A percentile compares a stretch with the other conserved stretches of the same genome.
These are phyloP conservation scores for Ophion slaviceki DNA, from an alignment of 2,888 invertebrate species.

Conservation along the genomic window DNA sequence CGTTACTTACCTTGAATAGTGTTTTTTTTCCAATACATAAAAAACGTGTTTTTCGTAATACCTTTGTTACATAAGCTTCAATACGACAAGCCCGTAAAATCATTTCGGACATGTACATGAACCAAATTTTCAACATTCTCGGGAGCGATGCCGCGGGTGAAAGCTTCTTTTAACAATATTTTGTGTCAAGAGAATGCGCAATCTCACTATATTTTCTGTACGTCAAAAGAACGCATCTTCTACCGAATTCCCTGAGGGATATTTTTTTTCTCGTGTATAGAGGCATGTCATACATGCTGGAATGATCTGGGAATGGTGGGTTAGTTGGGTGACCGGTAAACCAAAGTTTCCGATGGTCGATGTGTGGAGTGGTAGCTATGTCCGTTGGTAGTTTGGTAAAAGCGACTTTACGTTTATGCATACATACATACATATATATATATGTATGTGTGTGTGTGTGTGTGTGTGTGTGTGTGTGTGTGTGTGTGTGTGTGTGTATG, in stretches of 20 bases:
- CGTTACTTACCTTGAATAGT: too few species aligned
- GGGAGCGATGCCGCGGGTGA: neutral
- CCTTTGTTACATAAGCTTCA: too few species aligned
- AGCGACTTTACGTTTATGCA: slow-evolving; percentile 26
- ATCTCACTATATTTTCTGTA: slow-evolving; percentile 16
- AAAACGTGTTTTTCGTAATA: too few species aligned
- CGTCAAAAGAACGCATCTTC: neutral
- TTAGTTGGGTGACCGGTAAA: slow-evolving; percentile 70
- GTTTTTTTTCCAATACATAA: too few species aligned
- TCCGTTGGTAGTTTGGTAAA: slow-evolving; percentile 57
- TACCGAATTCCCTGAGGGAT: slow-evolving; percentile 51
- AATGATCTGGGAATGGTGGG: slow-evolving; percentile 40
- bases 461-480: too few species aligned
- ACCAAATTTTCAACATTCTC: too few species aligned
- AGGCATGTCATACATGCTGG: slow-evolving; percentile 31
- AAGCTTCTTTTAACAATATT: neutral
- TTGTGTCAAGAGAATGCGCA: neutral
- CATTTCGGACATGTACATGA: too few species aligned
- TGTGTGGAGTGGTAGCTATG: slow-evolving; percentile 61
- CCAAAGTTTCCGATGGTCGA: slow-evolving; percentile 74
- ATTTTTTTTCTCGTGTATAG: slow-evolving; percentile 14
- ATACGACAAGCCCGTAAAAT: too few species aligned
- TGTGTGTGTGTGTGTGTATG: too few species aligned
- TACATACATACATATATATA: neutral
- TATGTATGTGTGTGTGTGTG: too few species aligned